Conservation (phyloP, 2,888 invertebrate genomes). For the Acheta domesticus region DNA sequence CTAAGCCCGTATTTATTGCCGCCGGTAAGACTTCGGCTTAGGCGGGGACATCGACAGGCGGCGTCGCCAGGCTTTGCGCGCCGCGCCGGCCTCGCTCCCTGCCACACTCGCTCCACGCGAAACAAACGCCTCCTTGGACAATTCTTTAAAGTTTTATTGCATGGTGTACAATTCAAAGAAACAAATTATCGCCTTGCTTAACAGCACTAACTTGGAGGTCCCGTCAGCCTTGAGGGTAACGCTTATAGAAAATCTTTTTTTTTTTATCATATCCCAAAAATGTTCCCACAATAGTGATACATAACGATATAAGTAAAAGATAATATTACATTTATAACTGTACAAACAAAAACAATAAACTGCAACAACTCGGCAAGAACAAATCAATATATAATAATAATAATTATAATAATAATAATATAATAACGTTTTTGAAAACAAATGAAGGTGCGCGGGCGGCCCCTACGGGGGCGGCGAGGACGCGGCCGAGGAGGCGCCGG, state of each 20-base stretch:
- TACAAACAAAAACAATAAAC: background rate
- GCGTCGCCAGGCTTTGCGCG: background rate
- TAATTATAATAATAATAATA: background rate
- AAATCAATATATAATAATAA: conserved; percentile 3
- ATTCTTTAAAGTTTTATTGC: background rate
- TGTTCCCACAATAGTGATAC: conserved; percentile 20
- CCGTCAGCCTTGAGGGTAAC: background rate
- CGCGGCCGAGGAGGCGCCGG: background rate
- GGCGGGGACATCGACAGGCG: background rate
- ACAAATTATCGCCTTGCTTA: background rate
- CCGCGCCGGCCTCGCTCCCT: background rate
- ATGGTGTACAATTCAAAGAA: background rate
- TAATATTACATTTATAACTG: background rate
- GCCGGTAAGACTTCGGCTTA: background rate
- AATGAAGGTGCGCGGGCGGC: background rate
- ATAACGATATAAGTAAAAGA: conserved; percentile 7
- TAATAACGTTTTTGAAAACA: background rate
- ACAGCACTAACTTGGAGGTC: conserved; percentile 3
- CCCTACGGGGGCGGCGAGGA: background rate
- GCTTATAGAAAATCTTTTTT: conserved; percentile 5
- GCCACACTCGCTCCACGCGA: background rate
- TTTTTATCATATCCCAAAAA: background rate
- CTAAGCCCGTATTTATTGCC: conserved; percentile 2
- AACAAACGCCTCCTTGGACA: background rate
- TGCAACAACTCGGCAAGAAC: conserved; percentile 18